Evolutionary conservation across 2,888 invertebrate genomes (phyloP).

Genomic region (Nasonovia ribisnigri): DNA sequence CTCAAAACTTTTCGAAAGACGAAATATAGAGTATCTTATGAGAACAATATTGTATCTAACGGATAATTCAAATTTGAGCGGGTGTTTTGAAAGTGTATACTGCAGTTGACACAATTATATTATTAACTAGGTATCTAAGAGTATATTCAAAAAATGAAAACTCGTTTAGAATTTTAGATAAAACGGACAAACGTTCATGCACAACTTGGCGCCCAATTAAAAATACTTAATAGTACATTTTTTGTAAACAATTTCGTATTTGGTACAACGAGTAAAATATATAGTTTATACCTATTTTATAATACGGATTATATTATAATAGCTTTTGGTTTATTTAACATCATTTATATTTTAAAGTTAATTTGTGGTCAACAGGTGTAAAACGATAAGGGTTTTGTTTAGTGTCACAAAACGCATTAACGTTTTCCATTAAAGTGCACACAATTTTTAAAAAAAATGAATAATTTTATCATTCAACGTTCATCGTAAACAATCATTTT

Average conservation of each 20-base stretch:
- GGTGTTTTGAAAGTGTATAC: not conserved
- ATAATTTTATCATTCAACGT: not conserved
- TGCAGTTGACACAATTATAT: not conserved
- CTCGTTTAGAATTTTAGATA: not conserved
- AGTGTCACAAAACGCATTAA: not conserved
- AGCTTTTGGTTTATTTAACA: not conserved
- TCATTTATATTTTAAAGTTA: conserved; percentile 3
- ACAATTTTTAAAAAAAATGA: not conserved
- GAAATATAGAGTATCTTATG: not conserved
- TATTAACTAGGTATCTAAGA: not conserved
- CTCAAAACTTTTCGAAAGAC: not conserved
- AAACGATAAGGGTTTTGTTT: conserved; percentile 17
- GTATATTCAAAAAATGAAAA: not conserved
- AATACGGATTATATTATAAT: not conserved
- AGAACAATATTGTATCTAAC: not conserved
- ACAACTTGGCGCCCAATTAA: not conserved
- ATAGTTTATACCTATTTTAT: not conserved
- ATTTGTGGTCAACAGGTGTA: conserved; percentile 42
- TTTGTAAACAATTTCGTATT: not conserved
- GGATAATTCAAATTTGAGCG: not conserved
- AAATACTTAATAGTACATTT: not conserved
- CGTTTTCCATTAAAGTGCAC: conserved; percentile 10
- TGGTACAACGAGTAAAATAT: not conserved
- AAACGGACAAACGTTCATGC: not conserved
- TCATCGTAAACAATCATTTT: not conserved